Evolutionary conservation across 2,797 vertebrate genomes (phyloP).

Genomic region (Tragelaphus eurycerus): DNA sequence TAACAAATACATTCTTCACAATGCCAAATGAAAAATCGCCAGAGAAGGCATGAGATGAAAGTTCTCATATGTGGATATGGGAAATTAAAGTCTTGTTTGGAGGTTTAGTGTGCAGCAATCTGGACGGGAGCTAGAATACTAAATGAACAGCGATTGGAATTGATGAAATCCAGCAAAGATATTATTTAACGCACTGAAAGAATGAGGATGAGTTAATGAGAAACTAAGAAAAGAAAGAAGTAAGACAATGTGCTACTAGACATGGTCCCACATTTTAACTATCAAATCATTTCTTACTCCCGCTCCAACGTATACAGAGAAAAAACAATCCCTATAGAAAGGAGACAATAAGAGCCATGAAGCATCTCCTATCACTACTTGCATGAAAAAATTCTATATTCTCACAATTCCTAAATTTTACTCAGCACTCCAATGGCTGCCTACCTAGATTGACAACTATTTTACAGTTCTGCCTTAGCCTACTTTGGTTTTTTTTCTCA

Average conservation of each 20-base stretch:
- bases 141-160: background rate
- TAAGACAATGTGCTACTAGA: background rate
- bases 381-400: background rate
- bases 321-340: background rate
- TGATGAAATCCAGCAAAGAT: background rate
- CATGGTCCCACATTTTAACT: background rate
- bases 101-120: background rate
- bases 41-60: background rate
- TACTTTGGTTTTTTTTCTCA: conserved; percentile 43
- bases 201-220: conserved; percentile 21
- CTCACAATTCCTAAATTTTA: background rate
- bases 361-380: background rate
- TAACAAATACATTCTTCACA: conserved; percentile 22
- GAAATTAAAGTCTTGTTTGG: conserved; percentile 36
- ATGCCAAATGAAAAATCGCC: conserved; percentile 13
- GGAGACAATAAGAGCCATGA: background rate
- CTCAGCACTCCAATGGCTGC: background rate
- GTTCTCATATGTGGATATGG: background rate
- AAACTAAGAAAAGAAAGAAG: background rate
- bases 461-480: background rate
- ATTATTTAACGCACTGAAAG: background rate
- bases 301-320: background rate
- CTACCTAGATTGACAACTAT: background rate
- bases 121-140: background rate
- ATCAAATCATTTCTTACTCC: background rate